phyloP scores from a whole-genome alignment of 2,888 invertebrate species.

The Volucella inflata region DNA sequence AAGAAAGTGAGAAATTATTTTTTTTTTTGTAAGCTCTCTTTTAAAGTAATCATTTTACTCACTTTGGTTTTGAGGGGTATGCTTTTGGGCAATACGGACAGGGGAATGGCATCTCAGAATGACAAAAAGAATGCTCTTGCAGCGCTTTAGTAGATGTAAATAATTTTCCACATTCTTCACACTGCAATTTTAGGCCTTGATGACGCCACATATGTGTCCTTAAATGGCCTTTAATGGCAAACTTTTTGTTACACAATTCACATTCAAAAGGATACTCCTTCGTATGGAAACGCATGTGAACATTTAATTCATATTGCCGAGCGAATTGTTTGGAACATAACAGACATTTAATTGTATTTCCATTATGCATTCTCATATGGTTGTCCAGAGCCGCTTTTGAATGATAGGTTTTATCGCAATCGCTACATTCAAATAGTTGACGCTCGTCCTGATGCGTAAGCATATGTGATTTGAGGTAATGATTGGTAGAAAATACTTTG shows the following conservation, averaged over 20 bases:
- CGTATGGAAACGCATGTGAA: constrained; percentile 78
- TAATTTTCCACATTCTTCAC: constrained; percentile 77
- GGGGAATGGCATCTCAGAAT: constrained; percentile 78
- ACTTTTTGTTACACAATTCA: constrained; percentile 77
- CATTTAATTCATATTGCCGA: constrained; percentile 77
- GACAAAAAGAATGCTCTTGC: constrained; percentile 77
- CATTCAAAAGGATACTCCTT: constrained; percentile 77
- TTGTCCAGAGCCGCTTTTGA: constrained; percentile 77
- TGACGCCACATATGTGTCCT: constrained; percentile 78
- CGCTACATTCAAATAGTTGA: constrained; percentile 58
- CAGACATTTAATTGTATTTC: constrained; percentile 75
- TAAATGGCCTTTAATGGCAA: constrained; percentile 77
- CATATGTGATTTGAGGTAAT: constrained; percentile 77
- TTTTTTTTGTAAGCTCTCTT: not conserved
- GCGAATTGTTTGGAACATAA: constrained; percentile 76
- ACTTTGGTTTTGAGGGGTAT: constrained; percentile 78
- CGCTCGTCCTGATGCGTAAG: constrained; percentile 76
- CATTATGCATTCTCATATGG: constrained; percentile 77
- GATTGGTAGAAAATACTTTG: constrained; percentile 77
- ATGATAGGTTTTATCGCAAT: constrained; percentile 66
- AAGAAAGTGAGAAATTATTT: constrained; percentile 49
- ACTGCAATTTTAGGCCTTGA: constrained; percentile 77
- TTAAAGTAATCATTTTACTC: constrained; percentile 48
- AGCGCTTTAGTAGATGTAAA: constrained; percentile 78
- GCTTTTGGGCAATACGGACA: constrained; percentile 77